Percentiles rank a stretch among this genome's conserved stretches.
phyloP scores from a whole-genome alignment of 2,113 vertebrate genomes.

The Calonectris borealis region DNA sequence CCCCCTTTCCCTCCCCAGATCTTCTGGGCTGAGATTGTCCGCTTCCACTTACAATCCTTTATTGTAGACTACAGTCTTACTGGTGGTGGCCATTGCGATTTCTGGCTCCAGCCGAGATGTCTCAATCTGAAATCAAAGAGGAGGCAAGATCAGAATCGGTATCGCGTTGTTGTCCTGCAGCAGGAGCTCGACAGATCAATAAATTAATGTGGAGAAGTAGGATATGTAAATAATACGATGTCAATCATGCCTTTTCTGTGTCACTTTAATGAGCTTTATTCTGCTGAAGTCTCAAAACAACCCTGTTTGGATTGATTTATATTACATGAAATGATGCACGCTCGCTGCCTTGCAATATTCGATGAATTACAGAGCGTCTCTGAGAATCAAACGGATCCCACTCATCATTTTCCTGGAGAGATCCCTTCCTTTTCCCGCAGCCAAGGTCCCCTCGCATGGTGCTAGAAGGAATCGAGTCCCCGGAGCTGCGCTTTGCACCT shows the following conservation, averaged over 20 bases:
- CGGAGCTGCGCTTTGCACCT: not conserved
- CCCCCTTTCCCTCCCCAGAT: not conserved
- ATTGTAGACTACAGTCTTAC: constrained; percentile 86
- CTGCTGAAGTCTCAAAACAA: not conserved
- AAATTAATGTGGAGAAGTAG: not conserved
- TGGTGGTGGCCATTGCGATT: constrained; percentile 82
- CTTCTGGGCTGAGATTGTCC: not conserved
- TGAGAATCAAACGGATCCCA: not conserved
- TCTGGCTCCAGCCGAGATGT: constrained; percentile 86
- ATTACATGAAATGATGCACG: not conserved
- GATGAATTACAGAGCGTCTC: not conserved
- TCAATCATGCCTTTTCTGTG: not conserved
- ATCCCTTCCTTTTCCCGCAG: not conserved
- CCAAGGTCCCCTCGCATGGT: not conserved
- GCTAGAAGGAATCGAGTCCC: not conserved
- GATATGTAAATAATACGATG: not conserved
- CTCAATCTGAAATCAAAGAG: constrained; percentile 79
- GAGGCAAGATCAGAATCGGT: not conserved
- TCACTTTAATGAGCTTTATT: not conserved
- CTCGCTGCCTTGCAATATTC: not conserved
- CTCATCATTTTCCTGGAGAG: not conserved
- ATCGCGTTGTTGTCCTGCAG: not conserved
- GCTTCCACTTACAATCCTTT: constrained; percentile 84
- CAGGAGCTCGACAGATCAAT: not conserved
- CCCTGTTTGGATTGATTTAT: not conserved